These are phyloP conservation scores for Tapera naevia DNA, from an alignment of 2,797 vertebrate species.

Conservation along the genomic window DNA sequence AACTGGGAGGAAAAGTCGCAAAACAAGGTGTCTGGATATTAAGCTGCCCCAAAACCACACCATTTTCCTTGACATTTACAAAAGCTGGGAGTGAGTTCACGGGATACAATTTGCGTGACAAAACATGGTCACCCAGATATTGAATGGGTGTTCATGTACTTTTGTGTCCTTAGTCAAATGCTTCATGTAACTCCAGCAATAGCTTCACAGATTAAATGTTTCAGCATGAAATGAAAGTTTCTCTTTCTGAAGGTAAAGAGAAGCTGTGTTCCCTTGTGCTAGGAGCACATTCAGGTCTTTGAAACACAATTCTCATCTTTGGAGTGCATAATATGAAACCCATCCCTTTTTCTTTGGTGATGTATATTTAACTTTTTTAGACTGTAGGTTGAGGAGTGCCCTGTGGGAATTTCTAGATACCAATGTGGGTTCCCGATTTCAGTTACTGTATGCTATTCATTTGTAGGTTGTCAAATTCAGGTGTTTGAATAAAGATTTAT, in stretches of 20 bases:
- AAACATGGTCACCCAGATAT: not conserved
- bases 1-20: not conserved
- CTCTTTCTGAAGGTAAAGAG: not conserved
- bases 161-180: not conserved
- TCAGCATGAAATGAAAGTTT: not conserved
- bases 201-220: not conserved
- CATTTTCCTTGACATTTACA: not conserved
- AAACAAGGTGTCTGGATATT: not conserved
- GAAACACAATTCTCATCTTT: not conserved
- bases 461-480: not conserved
- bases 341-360: not conserved
- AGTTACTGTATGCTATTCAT: not conserved
- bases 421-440: not conserved
- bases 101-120: not conserved
- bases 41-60: not conserved
- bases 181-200: not conserved
- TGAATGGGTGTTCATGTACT: not conserved
- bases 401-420: not conserved
- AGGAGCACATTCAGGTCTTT: not conserved
- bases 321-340: not conserved
- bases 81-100: not conserved
- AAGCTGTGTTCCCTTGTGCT: not conserved
- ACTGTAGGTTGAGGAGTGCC: not conserved
- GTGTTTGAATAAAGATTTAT: not conserved
- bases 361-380: not conserved